Base-by-base conservation (phyloP, 2,113 vertebrate species). In the Corythaixoides concolor region DNA sequence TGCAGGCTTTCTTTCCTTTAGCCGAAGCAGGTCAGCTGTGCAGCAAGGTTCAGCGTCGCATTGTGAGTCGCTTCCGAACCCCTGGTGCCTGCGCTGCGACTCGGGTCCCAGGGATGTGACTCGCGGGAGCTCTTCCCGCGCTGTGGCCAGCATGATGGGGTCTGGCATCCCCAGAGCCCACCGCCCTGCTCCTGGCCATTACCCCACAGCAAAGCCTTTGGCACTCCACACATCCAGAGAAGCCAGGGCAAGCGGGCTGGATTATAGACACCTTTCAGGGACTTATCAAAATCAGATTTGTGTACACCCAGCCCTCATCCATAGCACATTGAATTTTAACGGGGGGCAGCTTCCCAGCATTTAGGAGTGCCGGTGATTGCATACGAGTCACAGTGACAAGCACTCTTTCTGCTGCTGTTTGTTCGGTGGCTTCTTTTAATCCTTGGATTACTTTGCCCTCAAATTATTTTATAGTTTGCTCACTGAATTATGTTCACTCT, bases 11-110 rank as follows among this genome's bases (percentile, higher is more conserved):
- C 92, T 95, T 91, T 74, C 95, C 92, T 97, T 96, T 50, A 5
- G 43, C 59, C 43, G 66, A 95, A 97, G 89, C 96, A 96, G 97
- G 95, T 97, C 96, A 98, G 91, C 94, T 81, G 0, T 97, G 95
- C 73, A 78, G 50, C 50, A 47, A 64, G 89, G 96, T 85, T 89
- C 97, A 95, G 86, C 21, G 9, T 45, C 6, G 14, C 81, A 55
- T 77, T 96, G 95, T 93, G 58, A 55, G 43, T 69, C 8, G 16
- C 84, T 98, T 97, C 97, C 62, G 43, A 97, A 88, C 70, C 52
- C 45, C 76, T 4, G 2, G 73, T 30, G 93, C 80, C 70, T 43
- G 49, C 7, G 3, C 37, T 6, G 67, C 32, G 8, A 72, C 76
- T 89, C 12, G 12, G 87, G 37, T 39, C 96, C 17, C 37, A 15